Percentiles rank a stretch among this genome's conserved stretches.
Evolutionary conservation across 2,888 invertebrate species (phyloP).

Genomic region (Drosophila subquinaria): DNA sequence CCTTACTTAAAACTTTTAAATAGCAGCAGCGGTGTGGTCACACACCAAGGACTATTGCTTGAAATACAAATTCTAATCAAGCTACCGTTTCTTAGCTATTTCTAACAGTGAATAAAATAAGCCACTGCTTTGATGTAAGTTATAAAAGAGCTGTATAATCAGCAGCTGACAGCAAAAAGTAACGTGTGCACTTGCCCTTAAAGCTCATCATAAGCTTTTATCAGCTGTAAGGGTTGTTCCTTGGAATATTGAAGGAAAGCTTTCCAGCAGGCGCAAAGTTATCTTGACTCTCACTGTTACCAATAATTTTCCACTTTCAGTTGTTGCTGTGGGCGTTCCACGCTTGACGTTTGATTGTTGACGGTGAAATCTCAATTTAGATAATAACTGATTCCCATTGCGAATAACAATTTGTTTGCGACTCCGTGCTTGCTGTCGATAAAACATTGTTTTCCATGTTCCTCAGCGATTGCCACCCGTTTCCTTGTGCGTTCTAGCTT

Average conservation of each 20-base stretch:
- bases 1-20: no score
- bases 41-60: no score
- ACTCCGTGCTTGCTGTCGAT: neutral
- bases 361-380: conserved; percentile 2
- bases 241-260: conserved; percentile 1
- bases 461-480: neutral
- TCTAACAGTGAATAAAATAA: no score
- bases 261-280: conserved; percentile 6
- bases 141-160: no score
- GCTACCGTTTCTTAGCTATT: no score
- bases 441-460: neutral
- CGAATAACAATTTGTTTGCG: neutral
- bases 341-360: conserved; percentile 25
- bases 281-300: neutral
- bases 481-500: neutral
- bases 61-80: no score
- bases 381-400: neutral
- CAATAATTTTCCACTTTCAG: conserved; percentile 36
- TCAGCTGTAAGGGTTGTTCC: conserved; percentile 53
- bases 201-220: conserved; percentile 25
- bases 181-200: no score
- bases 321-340: conserved; percentile 69
- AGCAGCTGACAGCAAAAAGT: no score
- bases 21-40: no score
- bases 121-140: no score